phyloP scores from a whole-genome alignment of 2,888 invertebrate species.

The Pyrrhia umbra region DNA sequence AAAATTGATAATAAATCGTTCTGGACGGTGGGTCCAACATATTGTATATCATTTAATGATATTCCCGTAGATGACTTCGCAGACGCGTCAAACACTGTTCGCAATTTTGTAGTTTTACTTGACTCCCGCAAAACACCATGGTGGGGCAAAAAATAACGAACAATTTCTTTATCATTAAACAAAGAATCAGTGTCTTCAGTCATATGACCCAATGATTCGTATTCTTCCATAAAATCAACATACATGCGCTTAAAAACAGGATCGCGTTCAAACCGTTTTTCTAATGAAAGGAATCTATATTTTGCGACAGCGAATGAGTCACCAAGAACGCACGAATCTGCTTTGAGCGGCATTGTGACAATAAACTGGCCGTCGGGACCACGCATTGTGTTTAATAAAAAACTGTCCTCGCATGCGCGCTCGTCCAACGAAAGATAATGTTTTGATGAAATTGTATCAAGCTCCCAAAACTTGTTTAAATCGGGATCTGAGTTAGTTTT shows the following conservation, averaged over 20 bases:
- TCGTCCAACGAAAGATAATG: too few relatives aligned
- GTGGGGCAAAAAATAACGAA: too few relatives aligned
- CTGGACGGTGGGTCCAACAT: background rate
- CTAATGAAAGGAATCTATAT: background rate
- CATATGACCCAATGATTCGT: background rate
- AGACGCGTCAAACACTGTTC: conserved; percentile 1
- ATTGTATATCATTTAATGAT: conserved; percentile 1
- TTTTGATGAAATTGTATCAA: background rate
- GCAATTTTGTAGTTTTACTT: background rate
- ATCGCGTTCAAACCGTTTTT: conserved; percentile 3
- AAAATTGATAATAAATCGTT: background rate
- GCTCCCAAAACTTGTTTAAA: background rate
- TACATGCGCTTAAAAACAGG: background rate
- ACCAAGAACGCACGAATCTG: background rate
- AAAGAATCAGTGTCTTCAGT: too few relatives aligned
- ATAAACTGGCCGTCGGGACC: conserved; percentile 1
- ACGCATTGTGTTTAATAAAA: background rate
- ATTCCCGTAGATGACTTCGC: background rate
- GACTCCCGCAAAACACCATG: conserved; percentile 4
- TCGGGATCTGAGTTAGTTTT: background rate
- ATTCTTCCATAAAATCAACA: conserved; percentile 1
- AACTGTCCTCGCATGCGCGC: too few relatives aligned
- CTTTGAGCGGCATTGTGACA: conserved; percentile 3
- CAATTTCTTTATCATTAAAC: too few relatives aligned
- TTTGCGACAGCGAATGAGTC: conserved; percentile 5